phyloP scores from a whole-genome alignment of 2,113 vertebrate species.

The zebrafish (Danio rerio) region DNA sequence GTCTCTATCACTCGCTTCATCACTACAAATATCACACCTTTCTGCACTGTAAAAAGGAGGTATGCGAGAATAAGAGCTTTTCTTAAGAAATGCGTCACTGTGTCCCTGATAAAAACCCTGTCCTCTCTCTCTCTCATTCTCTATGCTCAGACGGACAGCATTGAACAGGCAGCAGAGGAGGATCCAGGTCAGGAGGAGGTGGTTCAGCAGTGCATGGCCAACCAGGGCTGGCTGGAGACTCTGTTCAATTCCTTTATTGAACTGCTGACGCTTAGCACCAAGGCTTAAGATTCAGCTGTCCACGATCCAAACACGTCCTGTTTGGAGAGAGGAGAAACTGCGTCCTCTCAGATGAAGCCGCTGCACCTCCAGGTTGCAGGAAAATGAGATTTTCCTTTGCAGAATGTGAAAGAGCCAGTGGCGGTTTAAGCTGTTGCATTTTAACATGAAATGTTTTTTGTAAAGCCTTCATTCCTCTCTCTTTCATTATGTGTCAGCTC shows the following conservation, averaged over 20 bases:
- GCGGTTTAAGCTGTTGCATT: constrained; percentile 41
- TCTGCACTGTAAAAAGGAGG: constrained; percentile 93
- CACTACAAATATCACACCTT: constrained; percentile 97
- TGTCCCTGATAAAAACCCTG: background rate
- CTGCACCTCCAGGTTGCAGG: constrained; percentile 17
- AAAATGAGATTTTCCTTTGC: constrained; percentile 44
- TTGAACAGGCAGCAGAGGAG: constrained; percentile 82
- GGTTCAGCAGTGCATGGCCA: constrained; percentile 93
- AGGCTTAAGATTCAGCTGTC: constrained; percentile 63
- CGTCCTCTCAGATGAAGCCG: background rate
- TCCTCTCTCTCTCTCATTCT: background rate
- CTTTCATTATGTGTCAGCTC: constrained; percentile 53
- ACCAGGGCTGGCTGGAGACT: constrained; percentile 88
- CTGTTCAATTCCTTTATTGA: constrained; percentile 88
- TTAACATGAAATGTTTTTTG: constrained; percentile 50
- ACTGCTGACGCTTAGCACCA: constrained; percentile 79
- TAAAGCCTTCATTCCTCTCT: constrained; percentile 47
- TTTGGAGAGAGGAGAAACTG: background rate
- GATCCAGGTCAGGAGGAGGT: constrained; percentile 93
- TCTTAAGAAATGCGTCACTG: background rate
- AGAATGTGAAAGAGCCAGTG: constrained; percentile 41
- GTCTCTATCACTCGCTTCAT: constrained; percentile 91
- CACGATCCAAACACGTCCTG: background rate
- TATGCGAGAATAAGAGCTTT: constrained; percentile 59
- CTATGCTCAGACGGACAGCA: constrained; percentile 81